Base-by-base conservation (phyloP, 2,888 invertebrate genomes). In the Cryptocheilus praepositus region DNA sequence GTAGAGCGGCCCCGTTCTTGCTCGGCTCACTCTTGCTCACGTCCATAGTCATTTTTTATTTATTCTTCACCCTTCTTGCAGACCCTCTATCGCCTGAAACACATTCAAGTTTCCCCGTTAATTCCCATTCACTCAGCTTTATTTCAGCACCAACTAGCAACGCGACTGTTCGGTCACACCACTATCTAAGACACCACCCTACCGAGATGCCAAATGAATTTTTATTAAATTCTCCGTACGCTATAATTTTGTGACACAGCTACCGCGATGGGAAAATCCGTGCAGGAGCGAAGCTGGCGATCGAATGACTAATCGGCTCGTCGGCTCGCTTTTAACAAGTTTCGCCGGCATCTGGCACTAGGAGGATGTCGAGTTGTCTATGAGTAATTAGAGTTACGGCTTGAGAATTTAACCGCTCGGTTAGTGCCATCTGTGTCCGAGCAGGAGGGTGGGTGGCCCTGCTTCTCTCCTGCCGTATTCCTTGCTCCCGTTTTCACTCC, bases 311-410 rank as follows among this genome's bases (percentile, higher is more conserved):
- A 73, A 79, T 80, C 80, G 69, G 67, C 70, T 63, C 43, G 45
- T 25, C 45, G 22, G 72, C 76, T 71, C 58, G 75, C 77, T 82
- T 84, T 84, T 81, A 82, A 83, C 87, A 87, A 88, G 86, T 88
- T 87, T 86, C 88, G 81, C 76, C 84, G 82, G 84, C 89, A 86
- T 88, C 87, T 88, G 87, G 86, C 83, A 86, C 86, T 80, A 74
- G 83, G 78, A 74, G 83, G 78, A 83, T 81, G 83, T 81, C 83
- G 79, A 83, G 77, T 86, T 85, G 87, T 88, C 88, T 88, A 88
- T 88, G 88, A 88, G 88, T 88, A 88, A 88, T 88, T 88, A 88
- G 88, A 88, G 87, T 86, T 87, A 87, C 86, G 86, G 86, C 83
- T 87, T 85, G 86, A 88, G 88, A 88, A 88, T 88, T 88, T 83